Percentiles rank a stretch among this genome's conserved stretches.
These are phyloP conservation scores for Cyanoderma ruficeps DNA, from an alignment of 2,113 vertebrate genomes.

Conservation along the genomic window DNA sequence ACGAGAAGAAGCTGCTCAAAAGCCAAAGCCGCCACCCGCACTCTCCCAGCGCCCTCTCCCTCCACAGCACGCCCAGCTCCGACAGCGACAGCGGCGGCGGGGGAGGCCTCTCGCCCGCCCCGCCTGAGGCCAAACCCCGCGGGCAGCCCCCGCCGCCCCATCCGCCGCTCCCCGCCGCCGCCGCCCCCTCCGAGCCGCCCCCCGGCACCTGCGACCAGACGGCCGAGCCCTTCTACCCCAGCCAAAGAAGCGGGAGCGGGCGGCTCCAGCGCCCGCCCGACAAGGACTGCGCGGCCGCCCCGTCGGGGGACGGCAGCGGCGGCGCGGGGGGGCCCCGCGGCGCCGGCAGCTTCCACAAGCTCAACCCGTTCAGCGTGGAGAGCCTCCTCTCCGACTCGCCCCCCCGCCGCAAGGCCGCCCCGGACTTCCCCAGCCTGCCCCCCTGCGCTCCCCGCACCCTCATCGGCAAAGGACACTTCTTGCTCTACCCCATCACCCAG, in stretches of 20 bases:
- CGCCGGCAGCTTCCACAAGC: constrained; percentile 81
- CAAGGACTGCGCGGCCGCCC: constrained; percentile 76
- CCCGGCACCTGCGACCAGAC: constrained; percentile 79
- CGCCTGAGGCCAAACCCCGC: not conserved
- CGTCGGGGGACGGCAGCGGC: constrained; percentile 51
- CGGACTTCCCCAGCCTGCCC: not conserved
- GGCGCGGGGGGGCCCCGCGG: constrained; percentile 70
- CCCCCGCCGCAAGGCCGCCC: not conserved
- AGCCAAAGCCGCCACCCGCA: constrained; percentile 85
- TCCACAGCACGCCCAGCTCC: constrained; percentile 92
- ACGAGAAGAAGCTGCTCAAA: constrained; percentile 92
- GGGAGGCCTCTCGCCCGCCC: constrained; percentile 83
- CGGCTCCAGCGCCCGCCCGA: constrained; percentile 73
- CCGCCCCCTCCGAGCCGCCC: constrained; percentile 64
- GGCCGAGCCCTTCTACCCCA: constrained; percentile 71
- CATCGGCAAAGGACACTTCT: not conserved
- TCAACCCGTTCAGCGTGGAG: constrained; percentile 94
- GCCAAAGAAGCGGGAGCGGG: constrained; percentile 85
- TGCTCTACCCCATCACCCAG: not conserved
- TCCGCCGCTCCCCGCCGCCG: not conserved
- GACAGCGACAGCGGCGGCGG: constrained; percentile 95
- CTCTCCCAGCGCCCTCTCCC: constrained; percentile 84
- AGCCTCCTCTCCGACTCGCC: constrained; percentile 86
- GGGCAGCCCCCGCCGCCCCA: not conserved
- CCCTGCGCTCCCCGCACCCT: not conserved